Conservation (phyloP, 2,888 invertebrate genomes). For the Auanema freiburgensis region DNA sequence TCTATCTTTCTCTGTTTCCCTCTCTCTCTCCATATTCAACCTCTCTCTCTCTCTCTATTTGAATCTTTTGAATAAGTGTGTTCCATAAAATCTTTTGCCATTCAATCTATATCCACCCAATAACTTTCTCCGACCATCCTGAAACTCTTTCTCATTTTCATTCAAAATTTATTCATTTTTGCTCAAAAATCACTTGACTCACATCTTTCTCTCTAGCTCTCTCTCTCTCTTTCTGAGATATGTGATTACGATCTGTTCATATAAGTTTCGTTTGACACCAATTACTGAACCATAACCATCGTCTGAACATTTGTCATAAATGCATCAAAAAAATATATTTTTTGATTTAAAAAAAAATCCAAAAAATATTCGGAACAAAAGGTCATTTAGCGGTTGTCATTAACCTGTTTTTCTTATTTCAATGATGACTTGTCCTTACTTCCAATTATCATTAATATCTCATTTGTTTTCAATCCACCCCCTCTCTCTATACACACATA, state of each 20-base stretch:
- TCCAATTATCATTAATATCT: slow-evolving; percentile 24
- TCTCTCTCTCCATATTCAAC: too few relatives aligned
- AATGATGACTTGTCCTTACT: slow-evolving; percentile 26
- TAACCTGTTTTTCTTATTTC: too few relatives aligned
- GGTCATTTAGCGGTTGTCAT: too few relatives aligned
- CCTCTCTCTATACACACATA: too few relatives aligned
- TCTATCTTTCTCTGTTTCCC: slow-evolving; percentile 5
- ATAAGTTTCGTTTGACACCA: not conserved
- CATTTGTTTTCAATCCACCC: slow-evolving; percentile 7
- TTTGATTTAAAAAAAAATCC: not conserved
- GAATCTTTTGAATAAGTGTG: not conserved
- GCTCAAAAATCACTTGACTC: not conserved
- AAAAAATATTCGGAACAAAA: not conserved
- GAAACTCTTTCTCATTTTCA: not conserved
- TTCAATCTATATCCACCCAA: not conserved
- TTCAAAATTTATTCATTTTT: not conserved
- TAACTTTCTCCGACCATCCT: not conserved
- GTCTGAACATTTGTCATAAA: not conserved
- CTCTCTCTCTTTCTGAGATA: slow-evolving; percentile 1
- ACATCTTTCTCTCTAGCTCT: not conserved
- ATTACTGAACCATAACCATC: slow-evolving; percentile 3
- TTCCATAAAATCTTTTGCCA: not conserved
- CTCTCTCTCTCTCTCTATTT: slow-evolving; percentile 5
- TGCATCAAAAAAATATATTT: not conserved
- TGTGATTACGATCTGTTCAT: slow-evolving; percentile 1